Conservation (phyloP, 2,888 invertebrate genomes). For the Temnothorax rugatulus region DNA sequence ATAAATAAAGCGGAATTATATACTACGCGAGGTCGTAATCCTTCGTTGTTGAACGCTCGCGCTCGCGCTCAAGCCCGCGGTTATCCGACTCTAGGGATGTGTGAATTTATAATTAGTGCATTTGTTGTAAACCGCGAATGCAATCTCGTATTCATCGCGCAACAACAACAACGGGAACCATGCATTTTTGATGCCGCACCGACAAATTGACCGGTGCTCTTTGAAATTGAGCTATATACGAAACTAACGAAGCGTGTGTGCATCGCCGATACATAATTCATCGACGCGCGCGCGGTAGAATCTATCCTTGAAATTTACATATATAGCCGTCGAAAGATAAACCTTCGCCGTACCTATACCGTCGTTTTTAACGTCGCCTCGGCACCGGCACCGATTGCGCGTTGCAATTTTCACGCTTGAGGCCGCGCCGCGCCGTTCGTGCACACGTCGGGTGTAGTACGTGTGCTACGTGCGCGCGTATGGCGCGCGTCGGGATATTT, state of each 20-base stretch:
- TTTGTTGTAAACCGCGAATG: slow-evolving; percentile 32
- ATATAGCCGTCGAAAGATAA: slow-evolving; percentile 32
- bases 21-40: slow-evolving; percentile 25
- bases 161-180: not conserved
- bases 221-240: slow-evolving; percentile 34
- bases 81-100: slow-evolving; percentile 12
- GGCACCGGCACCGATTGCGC: slow-evolving; percentile 10
- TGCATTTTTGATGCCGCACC: slow-evolving; percentile 33
- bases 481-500: slow-evolving; percentile 24
- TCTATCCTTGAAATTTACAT: slow-evolving; percentile 42
- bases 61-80: not conserved
- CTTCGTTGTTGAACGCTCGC: slow-evolving; percentile 3
- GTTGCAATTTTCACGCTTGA: slow-evolving; percentile 29
- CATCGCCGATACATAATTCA: slow-evolving; percentile 41
- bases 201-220: slow-evolving; percentile 39
- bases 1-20: slow-evolving; percentile 30
- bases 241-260: slow-evolving; percentile 34
- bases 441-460: too few species aligned
- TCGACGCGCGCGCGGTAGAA: slow-evolving; percentile 28
- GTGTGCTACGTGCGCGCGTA: not conserved
- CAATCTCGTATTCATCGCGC: slow-evolving; percentile 28
- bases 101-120: slow-evolving; percentile 36
- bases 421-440: too few species aligned
- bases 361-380: slow-evolving; percentile 28
- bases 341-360: not conserved